Percentiles rank a stretch among this genome's conserved stretches.
Conservation (phyloP, 2,888 invertebrate genomes). For the Chironomus tentans region DNA sequence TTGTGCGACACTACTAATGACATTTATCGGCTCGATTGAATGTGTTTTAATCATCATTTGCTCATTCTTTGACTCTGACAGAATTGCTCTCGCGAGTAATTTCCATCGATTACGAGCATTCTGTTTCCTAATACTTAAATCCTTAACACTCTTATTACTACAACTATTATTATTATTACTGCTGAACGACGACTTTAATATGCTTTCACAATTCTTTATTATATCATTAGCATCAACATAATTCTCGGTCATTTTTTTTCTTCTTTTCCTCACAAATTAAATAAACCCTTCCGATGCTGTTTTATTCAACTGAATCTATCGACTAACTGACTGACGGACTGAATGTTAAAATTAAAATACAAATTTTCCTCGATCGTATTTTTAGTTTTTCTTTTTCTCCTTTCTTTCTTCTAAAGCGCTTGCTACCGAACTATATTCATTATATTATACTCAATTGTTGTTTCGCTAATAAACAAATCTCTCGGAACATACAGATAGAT, state of each 20-base stretch:
- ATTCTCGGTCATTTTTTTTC: background rate
- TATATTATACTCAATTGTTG: slow-evolving; percentile 5
- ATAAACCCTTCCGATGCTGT: slow-evolving; percentile 5
- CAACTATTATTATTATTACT: background rate
- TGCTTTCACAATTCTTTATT: background rate
- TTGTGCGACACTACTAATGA: background rate
- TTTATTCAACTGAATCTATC: slow-evolving; percentile 26
- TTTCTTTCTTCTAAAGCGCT: background rate
- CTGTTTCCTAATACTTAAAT: slow-evolving; percentile 1
- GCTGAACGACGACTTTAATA: background rate
- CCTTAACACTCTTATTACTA: background rate
- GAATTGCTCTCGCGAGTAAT: slow-evolving; percentile 55
- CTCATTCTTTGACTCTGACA: background rate
- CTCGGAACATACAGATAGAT: background rate
- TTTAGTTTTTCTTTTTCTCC: slow-evolving; percentile 23
- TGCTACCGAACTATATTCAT: background rate
- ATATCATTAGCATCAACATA: background rate
- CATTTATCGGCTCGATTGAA: background rate
- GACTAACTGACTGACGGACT: slow-evolving; percentile 8
- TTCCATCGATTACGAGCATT: slow-evolving; percentile 58
- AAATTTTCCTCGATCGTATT: slow-evolving; percentile 22
- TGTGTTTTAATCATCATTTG: background rate
- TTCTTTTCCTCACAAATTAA: background rate
- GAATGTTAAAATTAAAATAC: slow-evolving; percentile 15
- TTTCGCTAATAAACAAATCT: slow-evolving; percentile 5